Percentiles rank a stretch among this genome's conserved stretches.
Evolutionary conservation across 2,797 vertebrate species (phyloP).

Genomic region (Carapus acus): DNA sequence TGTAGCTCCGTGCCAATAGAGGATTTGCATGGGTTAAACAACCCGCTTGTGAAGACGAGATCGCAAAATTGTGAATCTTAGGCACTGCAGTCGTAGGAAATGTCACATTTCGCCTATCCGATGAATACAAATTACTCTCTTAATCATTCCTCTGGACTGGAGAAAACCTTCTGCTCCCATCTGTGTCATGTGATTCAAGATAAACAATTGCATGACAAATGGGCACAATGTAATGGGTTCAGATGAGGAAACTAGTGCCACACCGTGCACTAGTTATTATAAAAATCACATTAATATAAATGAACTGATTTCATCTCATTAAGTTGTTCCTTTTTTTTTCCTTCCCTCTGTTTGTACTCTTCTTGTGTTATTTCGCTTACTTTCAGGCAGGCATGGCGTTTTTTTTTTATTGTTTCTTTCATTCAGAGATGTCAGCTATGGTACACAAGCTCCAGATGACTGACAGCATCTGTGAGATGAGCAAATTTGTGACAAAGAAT

Average conservation of each 20-base stretch:
- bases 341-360: slow-evolving; percentile 8
- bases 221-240: not conserved
- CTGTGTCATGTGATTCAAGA: slow-evolving; percentile 16
- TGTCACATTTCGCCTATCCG: too few relatives aligned
- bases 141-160: slow-evolving; percentile 42
- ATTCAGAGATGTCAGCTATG: slow-evolving; percentile 12
- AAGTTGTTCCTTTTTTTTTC: not conserved
- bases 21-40: slow-evolving; percentile 23
- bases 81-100: too few relatives aligned
- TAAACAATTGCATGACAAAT: slow-evolving; percentile 1
- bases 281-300: not conserved
- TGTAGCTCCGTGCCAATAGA: slow-evolving; percentile 40
- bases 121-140: too few relatives aligned
- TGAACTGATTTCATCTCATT: slow-evolving; percentile 11
- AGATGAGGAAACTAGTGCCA: slow-evolving; percentile 5
- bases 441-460: slow-evolving; percentile 31
- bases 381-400: slow-evolving; percentile 9
- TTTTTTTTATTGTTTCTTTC: slow-evolving; percentile 23
- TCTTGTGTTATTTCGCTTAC: slow-evolving; percentile 21
- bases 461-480: too few relatives aligned
- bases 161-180: slow-evolving; percentile 12
- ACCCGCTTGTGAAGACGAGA: slow-evolving; percentile 24
- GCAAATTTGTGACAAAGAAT: too few relatives aligned
- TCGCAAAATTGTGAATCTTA: slow-evolving; percentile 22
- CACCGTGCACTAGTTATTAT: too few relatives aligned